Conservation (phyloP, 2,797 vertebrate genomes). For the Streptopelia turtur region DNA sequence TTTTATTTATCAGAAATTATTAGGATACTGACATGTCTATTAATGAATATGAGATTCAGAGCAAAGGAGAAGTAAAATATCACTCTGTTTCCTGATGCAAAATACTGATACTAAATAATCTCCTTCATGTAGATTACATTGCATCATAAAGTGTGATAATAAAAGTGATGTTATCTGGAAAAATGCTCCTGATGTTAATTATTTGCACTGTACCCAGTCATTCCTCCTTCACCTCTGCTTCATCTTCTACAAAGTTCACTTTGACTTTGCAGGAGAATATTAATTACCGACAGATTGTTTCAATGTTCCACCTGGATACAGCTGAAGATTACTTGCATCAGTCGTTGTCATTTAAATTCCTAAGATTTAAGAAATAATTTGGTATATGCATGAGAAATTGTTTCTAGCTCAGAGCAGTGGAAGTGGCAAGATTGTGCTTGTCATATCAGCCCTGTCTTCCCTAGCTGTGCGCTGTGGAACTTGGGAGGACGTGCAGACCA, state of each 20-base stretch:
- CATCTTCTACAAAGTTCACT: not conserved
- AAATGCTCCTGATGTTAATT: not conserved
- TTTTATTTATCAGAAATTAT: not conserved
- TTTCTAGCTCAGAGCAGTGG: not conserved
- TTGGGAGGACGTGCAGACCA: not conserved
- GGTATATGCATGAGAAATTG: not conserved
- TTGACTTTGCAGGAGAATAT: not conserved
- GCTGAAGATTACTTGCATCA: not conserved
- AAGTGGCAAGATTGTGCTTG: not conserved
- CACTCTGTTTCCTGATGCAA: not conserved
- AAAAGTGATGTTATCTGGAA: not conserved
- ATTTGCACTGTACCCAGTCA: not conserved
- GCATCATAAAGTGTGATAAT: not conserved
- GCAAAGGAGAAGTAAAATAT: not conserved
- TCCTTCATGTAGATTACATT: not conserved
- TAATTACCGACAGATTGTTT: not conserved
- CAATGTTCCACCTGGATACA: not conserved
- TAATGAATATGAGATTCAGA: not conserved
- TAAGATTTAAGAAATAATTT: not conserved
- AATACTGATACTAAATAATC: not conserved
- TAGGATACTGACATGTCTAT: not conserved
- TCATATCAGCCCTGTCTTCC: not conserved
- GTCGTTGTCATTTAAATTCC: not conserved
- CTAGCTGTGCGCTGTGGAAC: not conserved
- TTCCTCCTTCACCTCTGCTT: not conserved